These are phyloP conservation scores for Drosophila guanche DNA, from an alignment of 1,140 invertebrate genomes.

Conservation along the genomic window DNA sequence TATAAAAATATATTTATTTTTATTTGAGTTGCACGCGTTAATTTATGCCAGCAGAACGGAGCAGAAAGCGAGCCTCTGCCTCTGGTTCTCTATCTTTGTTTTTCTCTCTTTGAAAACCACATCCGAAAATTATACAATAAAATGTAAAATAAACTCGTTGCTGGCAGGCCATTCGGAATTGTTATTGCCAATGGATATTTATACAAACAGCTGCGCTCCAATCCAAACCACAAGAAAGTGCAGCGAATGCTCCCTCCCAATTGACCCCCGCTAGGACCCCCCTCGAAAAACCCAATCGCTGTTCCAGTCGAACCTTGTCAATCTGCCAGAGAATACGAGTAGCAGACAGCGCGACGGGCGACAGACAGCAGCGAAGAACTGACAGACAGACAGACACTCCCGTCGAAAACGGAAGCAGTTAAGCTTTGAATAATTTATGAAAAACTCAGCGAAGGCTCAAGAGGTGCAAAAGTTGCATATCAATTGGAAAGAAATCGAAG, in stretches of 20 bases:
- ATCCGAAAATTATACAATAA: slow-evolving; percentile 82
- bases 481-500: slow-evolving; percentile 35
- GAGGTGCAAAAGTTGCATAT: slow-evolving; percentile 69
- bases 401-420: slow-evolving; percentile 76
- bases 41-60: slow-evolving; percentile 61
- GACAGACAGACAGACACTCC: slow-evolving; percentile 31
- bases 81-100: background rate
- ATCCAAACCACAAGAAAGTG: slow-evolving; percentile 62
- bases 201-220: slow-evolving; percentile 63
- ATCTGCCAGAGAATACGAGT: slow-evolving; percentile 40
- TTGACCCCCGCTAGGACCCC: slow-evolving; percentile 12
- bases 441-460: slow-evolving; percentile 43
- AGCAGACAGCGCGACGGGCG: slow-evolving; percentile 1
- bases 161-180: slow-evolving; percentile 29
- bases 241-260: slow-evolving; percentile 22
- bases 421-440: slow-evolving; percentile 80
- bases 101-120: slow-evolving; percentile 53
- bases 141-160: slow-evolving; percentile 74
- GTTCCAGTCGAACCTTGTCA: slow-evolving; percentile 48
- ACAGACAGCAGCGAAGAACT: background rate
- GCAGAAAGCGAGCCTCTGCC: background rate
- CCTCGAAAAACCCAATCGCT: background rate
- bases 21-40: slow-evolving; percentile 77
- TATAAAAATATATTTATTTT: slow-evolving; percentile 79
- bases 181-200: slow-evolving; percentile 63